A percentile compares a stretch with the other conserved stretches of the same genome.
These are phyloP conservation scores for Drosophila bipectinata DNA, from an alignment of 1,140 invertebrate genomes.

Conservation along the genomic window DNA sequence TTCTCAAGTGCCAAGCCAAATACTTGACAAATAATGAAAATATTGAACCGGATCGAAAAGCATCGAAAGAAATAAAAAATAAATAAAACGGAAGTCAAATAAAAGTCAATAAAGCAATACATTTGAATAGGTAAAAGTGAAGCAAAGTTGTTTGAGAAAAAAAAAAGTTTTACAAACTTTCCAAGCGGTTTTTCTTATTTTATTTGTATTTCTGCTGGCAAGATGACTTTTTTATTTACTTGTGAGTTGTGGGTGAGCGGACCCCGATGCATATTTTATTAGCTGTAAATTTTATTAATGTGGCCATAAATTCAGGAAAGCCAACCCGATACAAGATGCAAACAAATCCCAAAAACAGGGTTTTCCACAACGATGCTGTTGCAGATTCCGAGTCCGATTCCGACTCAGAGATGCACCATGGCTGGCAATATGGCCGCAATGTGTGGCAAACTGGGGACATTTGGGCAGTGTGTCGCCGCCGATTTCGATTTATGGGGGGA, in stretches of 20 bases:
- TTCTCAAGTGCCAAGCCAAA: conserved; percentile 52
- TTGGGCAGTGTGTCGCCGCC: conserved; percentile 76
- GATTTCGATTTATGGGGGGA: conserved; percentile 15
- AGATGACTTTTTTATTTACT: not conserved
- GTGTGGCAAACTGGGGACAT: conserved; percentile 66
- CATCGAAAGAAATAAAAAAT: conserved; percentile 24
- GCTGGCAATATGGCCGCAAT: conserved; percentile 43
- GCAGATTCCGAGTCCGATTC: conserved; percentile 16
- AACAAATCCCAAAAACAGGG: conserved; percentile 53
- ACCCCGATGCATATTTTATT: conserved; percentile 75
- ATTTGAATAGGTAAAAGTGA: conserved; percentile 39
- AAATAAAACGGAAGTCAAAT: conserved; percentile 44
- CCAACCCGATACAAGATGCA: conserved; percentile 57
- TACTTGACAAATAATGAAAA: conserved; percentile 55
- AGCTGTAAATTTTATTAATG: conserved; percentile 82
- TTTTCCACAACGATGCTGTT: not conserved
- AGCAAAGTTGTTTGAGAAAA: conserved; percentile 13
- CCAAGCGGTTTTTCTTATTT: conserved; percentile 9
- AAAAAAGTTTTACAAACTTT: conserved; percentile 31
- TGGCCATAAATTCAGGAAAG: conserved; percentile 77
- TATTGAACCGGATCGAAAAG: conserved; percentile 39
- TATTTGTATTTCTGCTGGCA: not conserved
- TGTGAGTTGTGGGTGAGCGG: conserved; percentile 58
- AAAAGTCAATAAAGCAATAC: conserved; percentile 28
- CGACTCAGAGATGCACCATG: conserved; percentile 1